Evolutionary conservation across 2,797 vertebrate genomes (phyloP).

Genomic region (Peromyscus melanophrys): DNA sequence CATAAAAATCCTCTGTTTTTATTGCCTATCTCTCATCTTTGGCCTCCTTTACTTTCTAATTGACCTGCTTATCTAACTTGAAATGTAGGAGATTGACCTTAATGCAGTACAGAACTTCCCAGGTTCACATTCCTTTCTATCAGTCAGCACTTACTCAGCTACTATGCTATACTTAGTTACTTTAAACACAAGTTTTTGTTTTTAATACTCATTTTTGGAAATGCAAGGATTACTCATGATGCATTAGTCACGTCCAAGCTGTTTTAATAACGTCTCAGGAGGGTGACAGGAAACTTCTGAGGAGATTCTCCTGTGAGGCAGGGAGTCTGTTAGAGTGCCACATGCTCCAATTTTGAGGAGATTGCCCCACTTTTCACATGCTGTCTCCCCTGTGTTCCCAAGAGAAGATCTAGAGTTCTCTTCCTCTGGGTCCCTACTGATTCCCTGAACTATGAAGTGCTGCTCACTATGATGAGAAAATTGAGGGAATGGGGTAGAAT

Average conservation of each 20-base stretch:
- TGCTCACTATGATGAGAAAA: constrained; percentile 13
- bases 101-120: background rate
- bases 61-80: background rate
- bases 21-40: background rate
- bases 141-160: constrained; percentile 5
- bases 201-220: constrained; percentile 8
- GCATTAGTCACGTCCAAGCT: constrained; percentile 10
- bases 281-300: constrained; percentile 7
- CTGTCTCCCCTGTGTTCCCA: constrained; percentile 30
- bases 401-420: constrained; percentile 4
- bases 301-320: background rate
- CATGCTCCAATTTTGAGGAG: constrained; percentile 57
- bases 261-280: background rate
- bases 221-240: constrained; percentile 1
- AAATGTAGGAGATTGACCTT: background rate
- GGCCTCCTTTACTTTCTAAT: constrained; percentile 28
- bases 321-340: background rate
- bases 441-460: constrained; percentile 65
- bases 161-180: background rate
- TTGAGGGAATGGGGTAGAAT: constrained; percentile 59
- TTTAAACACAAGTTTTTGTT: constrained; percentile 55
- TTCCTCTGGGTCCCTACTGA: constrained; percentile 52
- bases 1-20: background rate
- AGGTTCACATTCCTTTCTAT: background rate
- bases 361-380: constrained; percentile 66